phyloP scores from a whole-genome alignment of 2,113 vertebrate genomes.

The Sciurus niger region DNA sequence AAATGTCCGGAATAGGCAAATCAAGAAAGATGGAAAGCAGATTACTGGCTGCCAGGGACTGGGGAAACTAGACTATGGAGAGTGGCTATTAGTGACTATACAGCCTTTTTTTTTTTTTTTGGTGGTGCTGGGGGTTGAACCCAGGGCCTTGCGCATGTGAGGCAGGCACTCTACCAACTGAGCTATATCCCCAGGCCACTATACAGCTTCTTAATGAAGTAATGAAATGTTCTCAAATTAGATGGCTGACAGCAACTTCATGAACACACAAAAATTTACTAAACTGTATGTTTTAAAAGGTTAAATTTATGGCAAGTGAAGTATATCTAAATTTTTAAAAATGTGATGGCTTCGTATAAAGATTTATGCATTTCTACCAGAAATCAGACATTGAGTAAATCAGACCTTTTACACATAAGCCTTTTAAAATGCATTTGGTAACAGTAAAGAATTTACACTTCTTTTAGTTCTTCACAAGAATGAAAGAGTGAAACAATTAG shows the following conservation, averaged over 20 bases:
- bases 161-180: no score
- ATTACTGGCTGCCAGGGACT: background rate
- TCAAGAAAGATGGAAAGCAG: background rate
- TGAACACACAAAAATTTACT: conserved; percentile 36
- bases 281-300: background rate
- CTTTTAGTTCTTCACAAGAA: conserved; percentile 24
- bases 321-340: conserved; percentile 12
- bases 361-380: conserved; percentile 39
- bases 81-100: background rate
- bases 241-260: background rate
- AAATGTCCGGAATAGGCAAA: conserved; percentile 11
- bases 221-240: conserved; percentile 61
- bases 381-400: background rate
- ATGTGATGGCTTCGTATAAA: conserved; percentile 21
- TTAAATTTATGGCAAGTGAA: background rate
- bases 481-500: background rate
- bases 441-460: conserved; percentile 29
- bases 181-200: background rate
- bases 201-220: background rate
- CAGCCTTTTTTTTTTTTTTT: background rate
- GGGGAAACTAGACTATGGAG: background rate
- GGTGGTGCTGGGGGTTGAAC: no score
- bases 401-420: background rate
- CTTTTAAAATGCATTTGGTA: conserved; percentile 23
- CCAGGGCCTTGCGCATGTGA: no score